Evolutionary conservation across 2,113 vertebrate species (phyloP).

Genomic region (Cichladusa arquata): DNA sequence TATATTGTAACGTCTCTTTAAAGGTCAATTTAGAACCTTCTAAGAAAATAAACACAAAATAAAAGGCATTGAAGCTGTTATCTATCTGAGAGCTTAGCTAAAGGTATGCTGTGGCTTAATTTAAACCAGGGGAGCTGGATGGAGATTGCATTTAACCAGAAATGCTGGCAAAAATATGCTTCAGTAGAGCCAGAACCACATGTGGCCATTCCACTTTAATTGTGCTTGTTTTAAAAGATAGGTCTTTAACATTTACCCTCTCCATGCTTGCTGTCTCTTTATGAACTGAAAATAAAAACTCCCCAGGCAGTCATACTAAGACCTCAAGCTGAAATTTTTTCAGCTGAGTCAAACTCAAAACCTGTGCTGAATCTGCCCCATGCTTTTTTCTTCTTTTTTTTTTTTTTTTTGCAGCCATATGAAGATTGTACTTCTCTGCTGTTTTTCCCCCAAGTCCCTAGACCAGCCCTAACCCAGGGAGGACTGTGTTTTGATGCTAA

Average conservation of each 20-base stretch:
- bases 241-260: slow-evolving; percentile 60
- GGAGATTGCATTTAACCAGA: slow-evolving; percentile 52
- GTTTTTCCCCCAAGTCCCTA: background rate
- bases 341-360: slow-evolving; percentile 50
- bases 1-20: slow-evolving; percentile 11
- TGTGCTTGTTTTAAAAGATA: slow-evolving; percentile 63
- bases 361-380: background rate
- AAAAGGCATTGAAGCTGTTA: slow-evolving; percentile 9
- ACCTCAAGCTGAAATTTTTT: slow-evolving; percentile 43
- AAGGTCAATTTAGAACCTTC: slow-evolving; percentile 2
- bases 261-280: slow-evolving; percentile 56
- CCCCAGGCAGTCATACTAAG: slow-evolving; percentile 27
- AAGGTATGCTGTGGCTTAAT: slow-evolving; percentile 57
- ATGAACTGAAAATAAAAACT: slow-evolving; percentile 65
- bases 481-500: slow-evolving; percentile 49
- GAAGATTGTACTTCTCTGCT: background rate
- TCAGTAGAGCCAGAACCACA: slow-evolving; percentile 57
- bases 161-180: slow-evolving; percentile 51
- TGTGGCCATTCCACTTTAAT: slow-evolving; percentile 64
- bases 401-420: background rate
- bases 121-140: slow-evolving; percentile 53
- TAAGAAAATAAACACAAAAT: slow-evolving; percentile 21
- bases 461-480: slow-evolving; percentile 21
- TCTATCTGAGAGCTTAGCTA: background rate
- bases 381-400: background rate